A percentile compares a stretch with the other conserved stretches of the same genome.
Conservation (phyloP, 2,797 vertebrate genomes). For the Phataginus tetradactyla region DNA sequence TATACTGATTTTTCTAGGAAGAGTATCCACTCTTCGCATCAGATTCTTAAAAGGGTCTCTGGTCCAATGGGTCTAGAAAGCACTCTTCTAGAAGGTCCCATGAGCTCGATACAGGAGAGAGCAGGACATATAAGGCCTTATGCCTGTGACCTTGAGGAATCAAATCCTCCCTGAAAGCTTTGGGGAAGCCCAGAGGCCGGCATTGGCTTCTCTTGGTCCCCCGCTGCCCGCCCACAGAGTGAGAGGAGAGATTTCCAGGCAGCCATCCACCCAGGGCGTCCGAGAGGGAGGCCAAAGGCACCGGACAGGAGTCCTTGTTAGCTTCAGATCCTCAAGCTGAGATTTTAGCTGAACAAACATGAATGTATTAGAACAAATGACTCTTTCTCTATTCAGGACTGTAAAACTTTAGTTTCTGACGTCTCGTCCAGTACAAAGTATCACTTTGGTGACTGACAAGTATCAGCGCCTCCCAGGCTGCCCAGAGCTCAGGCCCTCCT, state of each 20-base stretch:
- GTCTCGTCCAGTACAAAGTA: not conserved
- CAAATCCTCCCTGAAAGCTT: not conserved
- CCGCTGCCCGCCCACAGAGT: accelerated
- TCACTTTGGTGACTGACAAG: not conserved
- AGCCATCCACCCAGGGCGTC: not conserved
- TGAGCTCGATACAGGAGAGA: not conserved
- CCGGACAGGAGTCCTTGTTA: not conserved
- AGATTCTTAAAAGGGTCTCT: not conserved
- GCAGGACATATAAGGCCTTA: not conserved
- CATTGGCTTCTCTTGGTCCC: not conserved
- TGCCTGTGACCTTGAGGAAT: not conserved
- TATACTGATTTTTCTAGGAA: not conserved
- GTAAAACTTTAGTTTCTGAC: not conserved
- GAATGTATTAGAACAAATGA: not conserved
- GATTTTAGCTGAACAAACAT: not conserved
- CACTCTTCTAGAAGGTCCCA: not conserved
- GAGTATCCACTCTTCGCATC: not conserved
- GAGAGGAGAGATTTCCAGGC: not conserved
- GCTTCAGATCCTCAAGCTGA: not conserved
- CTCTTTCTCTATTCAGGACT: not conserved
- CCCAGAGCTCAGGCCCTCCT: not conserved
- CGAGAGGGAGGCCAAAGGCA: not conserved
- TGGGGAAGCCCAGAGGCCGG: not conserved
- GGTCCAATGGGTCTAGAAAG: not conserved
- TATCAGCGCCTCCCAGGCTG: not conserved